Evolutionary conservation across 2,797 vertebrate genomes (phyloP), one percentile per base, ranked within the genome.

Genomic region (Spinus pinus): DNA sequence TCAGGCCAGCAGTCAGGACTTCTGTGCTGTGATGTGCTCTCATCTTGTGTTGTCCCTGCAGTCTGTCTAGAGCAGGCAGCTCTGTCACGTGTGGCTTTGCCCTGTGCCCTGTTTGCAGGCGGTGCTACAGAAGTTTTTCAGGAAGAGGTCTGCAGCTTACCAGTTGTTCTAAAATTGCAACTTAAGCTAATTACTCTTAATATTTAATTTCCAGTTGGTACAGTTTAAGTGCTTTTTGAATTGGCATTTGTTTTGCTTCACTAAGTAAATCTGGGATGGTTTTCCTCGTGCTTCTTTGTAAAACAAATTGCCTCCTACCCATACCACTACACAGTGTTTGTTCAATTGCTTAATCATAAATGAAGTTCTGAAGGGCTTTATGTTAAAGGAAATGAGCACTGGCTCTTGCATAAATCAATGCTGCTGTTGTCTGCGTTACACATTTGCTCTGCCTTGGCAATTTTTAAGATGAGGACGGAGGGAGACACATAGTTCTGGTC

Each of bases 291-390:
- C 81, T 79, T 64, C 73, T 91, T 94, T 77, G 71, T 91, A 71
- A 91, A 93, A 81, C 89, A 93, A 96, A 93, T 84, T 91, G 64
- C 89, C 73, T 96, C 87, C 77, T 86, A 95, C 79, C 80, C 65
- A 20, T 91, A 73, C 50, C 87, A 53, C 78, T 77, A 44, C 51
- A 54, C 49, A 86, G 77, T 61, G 82, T 88, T 89, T 94, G 73
- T 84, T 81, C 87, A 84, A 25, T 86, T 94, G 73, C 73, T 84
- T 94, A 74, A 42, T 94, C 73, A 25, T 77, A 84, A 84, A 79
- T 64, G 56, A 84, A 71, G 53, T 82, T 89, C 71, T 86, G 49
- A 83, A 94, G 88, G 74, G 82, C 69, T 93, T 95, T 83, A 66
- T 81, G 46, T 50, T 92, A 83, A 89, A 93, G 80, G 80, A 88